phyloP scores from a whole-genome alignment of 2,113 vertebrate species.

The Strix uralensis region DNA sequence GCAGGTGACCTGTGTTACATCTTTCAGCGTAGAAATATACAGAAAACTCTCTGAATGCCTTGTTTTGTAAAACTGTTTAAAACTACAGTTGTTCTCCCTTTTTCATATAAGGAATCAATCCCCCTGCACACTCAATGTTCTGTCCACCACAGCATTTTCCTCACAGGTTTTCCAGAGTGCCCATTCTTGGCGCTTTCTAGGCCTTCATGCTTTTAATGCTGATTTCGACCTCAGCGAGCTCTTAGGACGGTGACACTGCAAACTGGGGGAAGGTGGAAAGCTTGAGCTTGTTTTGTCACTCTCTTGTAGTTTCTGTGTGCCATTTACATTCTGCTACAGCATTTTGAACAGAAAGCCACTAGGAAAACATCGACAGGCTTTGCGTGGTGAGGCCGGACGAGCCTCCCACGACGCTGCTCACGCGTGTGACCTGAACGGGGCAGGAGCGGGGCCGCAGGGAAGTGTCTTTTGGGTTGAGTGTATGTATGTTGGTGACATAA shows the following conservation, averaged over 20 bases:
- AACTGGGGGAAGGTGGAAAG: fast-evolving
- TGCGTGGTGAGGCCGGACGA: fast-evolving
- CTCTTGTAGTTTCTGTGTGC: neutral
- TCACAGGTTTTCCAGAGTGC: neutral
- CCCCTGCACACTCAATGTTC: too few species aligned
- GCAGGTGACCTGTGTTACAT: neutral
- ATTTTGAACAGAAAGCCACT: neutral
- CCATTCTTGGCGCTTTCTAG: fast-evolving
- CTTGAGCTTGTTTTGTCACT: neutral
- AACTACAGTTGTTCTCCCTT: neutral
- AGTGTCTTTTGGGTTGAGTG: neutral
- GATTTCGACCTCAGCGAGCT: fast-evolving
- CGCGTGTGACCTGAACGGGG: fast-evolving
- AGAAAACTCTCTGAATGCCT: neutral
- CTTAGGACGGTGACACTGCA: neutral
- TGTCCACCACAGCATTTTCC: neutral
- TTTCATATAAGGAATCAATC: neutral
- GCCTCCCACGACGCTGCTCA: neutral
- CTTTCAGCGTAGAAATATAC: neutral
- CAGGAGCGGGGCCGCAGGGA: neutral
- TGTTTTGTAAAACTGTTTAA: neutral
- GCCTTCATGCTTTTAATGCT: neutral
- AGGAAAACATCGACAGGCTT: fast-evolving
- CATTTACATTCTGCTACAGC: fast-evolving
- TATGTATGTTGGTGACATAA: neutral